Base-by-base conservation (phyloP, 1,140 invertebrate species). In the Littorina saxatilis region DNA sequence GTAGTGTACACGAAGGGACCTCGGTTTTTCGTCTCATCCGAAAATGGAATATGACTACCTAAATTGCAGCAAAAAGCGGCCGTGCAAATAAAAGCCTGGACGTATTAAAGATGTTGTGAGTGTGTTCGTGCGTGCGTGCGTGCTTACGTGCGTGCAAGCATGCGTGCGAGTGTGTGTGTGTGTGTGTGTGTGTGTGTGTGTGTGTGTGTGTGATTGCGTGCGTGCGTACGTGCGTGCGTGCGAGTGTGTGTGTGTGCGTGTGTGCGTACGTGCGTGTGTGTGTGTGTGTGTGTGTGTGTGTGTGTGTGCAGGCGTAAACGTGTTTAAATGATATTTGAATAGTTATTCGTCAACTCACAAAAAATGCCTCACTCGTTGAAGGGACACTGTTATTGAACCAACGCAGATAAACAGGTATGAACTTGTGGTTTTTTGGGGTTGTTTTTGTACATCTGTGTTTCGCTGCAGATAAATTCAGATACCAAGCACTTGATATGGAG, bases 161-260 rank as follows among this genome's bases (percentile, higher is more conserved):
- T 29, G 39, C 15, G 68, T 37, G 68, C 0, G 39, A 35, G 4
- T 29, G 68, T 2, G 66, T 17, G 66, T 70, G 66, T 39, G 37
- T 39, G 66, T 70, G 66, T 39, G 37, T 70, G 66, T 70, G 37
- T 70, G 66, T 70, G 66, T 70, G 66, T 70, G 66, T 70, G 66
- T 70, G 66, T 70, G 66, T 70, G 66, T 70, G 66, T 70, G 66
- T 37, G 13, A 13, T 17, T 70, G 66, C 66, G 66, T 70, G 66
- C 35, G 66, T 35, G 66, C 35, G 66, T 39, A 11, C 17, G 66
- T 27, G 66, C 17, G 66, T 35, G 66, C 17, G 29, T 20, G 37
- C 17, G 66, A 32, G 66, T 20, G 66, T 20, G 66, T 70, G 66
- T 70, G 37, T 70, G 29, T 70, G 37, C 35, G 66, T 70, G 66